Evolutionary conservation across 1,140 invertebrate genomes (phyloP), one percentile per base, ranked within the genome.

Genomic region (Drosophila repletoides): DNA sequence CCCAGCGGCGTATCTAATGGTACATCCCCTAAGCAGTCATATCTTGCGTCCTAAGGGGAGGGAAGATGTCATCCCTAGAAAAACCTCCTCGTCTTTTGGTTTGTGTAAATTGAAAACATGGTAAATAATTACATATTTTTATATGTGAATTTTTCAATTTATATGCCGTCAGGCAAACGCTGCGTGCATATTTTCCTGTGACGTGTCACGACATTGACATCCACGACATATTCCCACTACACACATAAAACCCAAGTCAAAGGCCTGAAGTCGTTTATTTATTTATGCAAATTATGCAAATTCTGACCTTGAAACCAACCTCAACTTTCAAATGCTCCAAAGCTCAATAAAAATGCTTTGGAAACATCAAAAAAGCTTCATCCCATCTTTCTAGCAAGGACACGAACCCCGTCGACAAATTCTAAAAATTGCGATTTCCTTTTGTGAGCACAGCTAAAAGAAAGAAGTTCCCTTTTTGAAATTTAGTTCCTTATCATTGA

Each of bases 141-240:
- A 31, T 38, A 83, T 83, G 80, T 64, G 80, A 84, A 86, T 86
- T 84, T 83, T 84, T 84, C 79, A 84, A 84, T 84, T 86, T 84
- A 84, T 84, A 84, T 84, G 80, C 79, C 79, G 79, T 84, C 79
- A 86, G 76, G 67, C 81, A 83, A 83, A 70, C 52, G 40, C 69
- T 59, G 73, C 70, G 58, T 74, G 73, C 73, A 83, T 72, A 83
- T 80, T 61, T 48, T 21, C 3, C 14, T 14, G 22, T 55, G 49
- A 69, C 58, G 65, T 53, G 51, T 56, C 76, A 76, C 67, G 52
- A 55, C 61, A 81, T 76, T 80, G 76, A 79, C 76, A 80, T 60
- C 52, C 52, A 24, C 52, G 64, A 67, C 64, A 46, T 45, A 51
- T 61, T 67, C 64, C 46, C 56, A 29, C 36, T 46, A 61, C 46